phyloP scores from a whole-genome alignment of 1,140 invertebrate species.

The Andrena cerasifolii region DNA sequence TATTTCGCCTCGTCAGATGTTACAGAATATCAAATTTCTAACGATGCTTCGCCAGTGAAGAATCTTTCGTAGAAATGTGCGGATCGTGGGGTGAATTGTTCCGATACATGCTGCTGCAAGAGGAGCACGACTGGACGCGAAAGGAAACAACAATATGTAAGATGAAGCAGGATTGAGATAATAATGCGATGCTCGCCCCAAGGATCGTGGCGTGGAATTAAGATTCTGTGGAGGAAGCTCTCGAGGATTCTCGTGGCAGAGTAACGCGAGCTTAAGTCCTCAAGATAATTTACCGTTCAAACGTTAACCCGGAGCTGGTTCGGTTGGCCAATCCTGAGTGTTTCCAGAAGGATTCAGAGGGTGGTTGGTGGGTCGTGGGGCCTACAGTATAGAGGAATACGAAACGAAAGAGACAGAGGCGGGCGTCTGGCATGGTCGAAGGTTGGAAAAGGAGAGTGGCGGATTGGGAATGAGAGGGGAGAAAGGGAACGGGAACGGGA shows the following conservation, averaged over 20 bases:
- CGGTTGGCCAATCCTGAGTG: constrained; percentile 31
- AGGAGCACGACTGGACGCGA: no score
- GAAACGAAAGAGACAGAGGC: constrained; percentile 32
- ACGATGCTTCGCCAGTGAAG: background rate
- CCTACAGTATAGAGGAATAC: background rate
- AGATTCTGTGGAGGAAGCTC: constrained; percentile 66
- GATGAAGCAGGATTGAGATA: constrained; percentile 27
- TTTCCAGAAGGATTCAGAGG: constrained; percentile 7
- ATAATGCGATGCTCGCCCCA: constrained; percentile 41
- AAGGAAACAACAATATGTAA: constrained; percentile 9
- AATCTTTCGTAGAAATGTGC: background rate
- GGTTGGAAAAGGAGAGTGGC: background rate
- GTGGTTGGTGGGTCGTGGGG: background rate
- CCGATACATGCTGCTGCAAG: no score
- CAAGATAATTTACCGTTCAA: constrained; percentile 73
- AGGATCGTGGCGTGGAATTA: constrained; percentile 67
- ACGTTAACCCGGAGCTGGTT: constrained; percentile 64
- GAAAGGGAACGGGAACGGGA: constrained; percentile 7
- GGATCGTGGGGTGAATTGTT: no score
- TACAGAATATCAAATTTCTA: background rate
- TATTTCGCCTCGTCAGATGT: background rate
- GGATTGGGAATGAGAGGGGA: background rate
- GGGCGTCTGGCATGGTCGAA: background rate
- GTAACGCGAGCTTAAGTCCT: constrained; percentile 64
- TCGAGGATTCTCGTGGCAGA: constrained; percentile 61